Evolutionary conservation across 2,888 invertebrate genomes (phyloP), one percentile per base, ranked within the genome.

Genomic region (Pristionchus fissidentatus): DNA sequence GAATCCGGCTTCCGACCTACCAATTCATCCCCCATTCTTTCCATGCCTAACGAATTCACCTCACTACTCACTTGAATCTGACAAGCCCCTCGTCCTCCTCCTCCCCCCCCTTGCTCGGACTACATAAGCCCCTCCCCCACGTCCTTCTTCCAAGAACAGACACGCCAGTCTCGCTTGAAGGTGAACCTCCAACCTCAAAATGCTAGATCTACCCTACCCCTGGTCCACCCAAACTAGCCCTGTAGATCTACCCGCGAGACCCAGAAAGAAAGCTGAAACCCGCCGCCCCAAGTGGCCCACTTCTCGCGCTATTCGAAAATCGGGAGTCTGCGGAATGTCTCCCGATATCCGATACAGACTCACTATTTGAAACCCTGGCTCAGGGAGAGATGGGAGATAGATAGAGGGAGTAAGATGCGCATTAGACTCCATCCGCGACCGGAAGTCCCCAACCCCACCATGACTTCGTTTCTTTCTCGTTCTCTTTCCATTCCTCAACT

Each of bases 21-120:
- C n/a, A n/a, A n/a, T n/a, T n/a, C n/a, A 70, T 70, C 70, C 70
- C n/a, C 41, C 70, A 70, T 70, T 70, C 43, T 66, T 22, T 22
- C 22, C 66, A 66, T 66, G 38, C 4, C 70, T 70, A 41, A 70
- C 70, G 70, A 70, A 70, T 70, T 70, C 70, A 41, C 41, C 41
- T n/a, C n/a, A n/a, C 41, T 70, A 15, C n/a, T 10, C 41, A 26
- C 41, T 70, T 26, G n/a, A 43, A 70, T 70, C 70, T 70, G 70
- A 70, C 70, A 70, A 70, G 70, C 41, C 19, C 19, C 70, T 70
- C 70, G 41, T 8, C 70, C 70, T n/a, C 41, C 41, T 43, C 35
- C 43, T 41, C 8, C 70, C 35, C 70, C 26, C 10, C 70, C n/a
- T 10, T 22, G 66, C 22, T 43, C 70, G 22, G 66, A 41, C 70